Conservation (phyloP, 2,797 vertebrate species). For the Muraenolepis orangiensis region DNA sequence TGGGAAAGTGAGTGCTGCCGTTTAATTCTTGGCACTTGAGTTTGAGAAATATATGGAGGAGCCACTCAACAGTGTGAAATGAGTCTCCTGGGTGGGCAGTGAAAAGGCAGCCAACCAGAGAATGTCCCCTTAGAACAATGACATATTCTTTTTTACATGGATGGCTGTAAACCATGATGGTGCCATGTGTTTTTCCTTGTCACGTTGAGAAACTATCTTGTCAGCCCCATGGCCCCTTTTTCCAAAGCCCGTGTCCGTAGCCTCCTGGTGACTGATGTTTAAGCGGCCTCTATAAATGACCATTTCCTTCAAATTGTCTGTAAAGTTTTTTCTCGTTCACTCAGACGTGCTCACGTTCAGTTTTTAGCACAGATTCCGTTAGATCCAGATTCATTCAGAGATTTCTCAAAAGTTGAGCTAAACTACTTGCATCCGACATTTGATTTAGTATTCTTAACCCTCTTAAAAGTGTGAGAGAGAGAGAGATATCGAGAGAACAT, state of each 20-base stretch:
- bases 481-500: not conserved
- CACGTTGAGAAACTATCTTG: not conserved
- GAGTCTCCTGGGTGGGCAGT: constrained; percentile 63
- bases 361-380: not conserved
- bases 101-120: constrained; percentile 63
- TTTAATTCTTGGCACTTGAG: not conserved
- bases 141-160: not conserved
- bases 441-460: not conserved
- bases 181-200: not conserved
- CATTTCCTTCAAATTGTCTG: not conserved
- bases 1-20: constrained; percentile 65
- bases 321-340: not conserved
- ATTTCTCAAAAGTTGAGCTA: not conserved
- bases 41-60: constrained; percentile 60
- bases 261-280: not conserved
- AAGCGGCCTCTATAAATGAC: not conserved
- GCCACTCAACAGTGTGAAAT: constrained; percentile 60
- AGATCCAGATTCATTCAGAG: not conserved
- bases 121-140: constrained; percentile 49
- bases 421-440: not conserved
- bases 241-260: not conserved
- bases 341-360: not conserved
- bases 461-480: not conserved
- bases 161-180: not conserved
- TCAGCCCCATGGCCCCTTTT: not conserved